A percentile compares a stretch with the other conserved stretches of the same genome.
Conservation (phyloP, 1,140 invertebrate genomes). For the Sinella curviseta region DNA sequence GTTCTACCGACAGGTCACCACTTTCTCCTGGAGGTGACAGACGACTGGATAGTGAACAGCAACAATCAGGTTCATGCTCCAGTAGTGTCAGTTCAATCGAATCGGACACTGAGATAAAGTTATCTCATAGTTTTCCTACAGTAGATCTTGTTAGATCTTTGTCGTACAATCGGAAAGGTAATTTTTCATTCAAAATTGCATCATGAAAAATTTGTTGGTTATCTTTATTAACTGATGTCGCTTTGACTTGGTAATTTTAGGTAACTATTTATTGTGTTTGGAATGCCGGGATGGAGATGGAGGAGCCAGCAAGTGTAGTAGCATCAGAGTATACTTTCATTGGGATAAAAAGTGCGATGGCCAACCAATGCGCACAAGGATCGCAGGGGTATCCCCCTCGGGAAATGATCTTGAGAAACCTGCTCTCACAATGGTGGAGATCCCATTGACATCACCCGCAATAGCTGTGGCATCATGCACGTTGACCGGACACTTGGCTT, state of each 20-base stretch:
- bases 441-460: slow-evolving; percentile 37
- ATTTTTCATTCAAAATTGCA: neutral
- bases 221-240: too few species aligned
- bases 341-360: slow-evolving; percentile 38
- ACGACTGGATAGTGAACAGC: neutral
- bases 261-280: slow-evolving; percentile 48
- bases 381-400: slow-evolving; percentile 60
- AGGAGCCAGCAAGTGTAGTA: neutral
- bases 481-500: slow-evolving; percentile 44
- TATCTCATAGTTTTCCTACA: slow-evolving; percentile 44
- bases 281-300: slow-evolving; percentile 47
- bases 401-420: slow-evolving; percentile 40
- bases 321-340: slow-evolving; percentile 45
- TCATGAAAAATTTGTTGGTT: too few species aligned
- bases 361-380: slow-evolving; percentile 67
- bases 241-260: slow-evolving; percentile 25
- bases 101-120: slow-evolving; percentile 28
- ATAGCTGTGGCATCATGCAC: slow-evolving; percentile 41
- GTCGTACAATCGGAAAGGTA: slow-evolving; percentile 43
- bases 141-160: slow-evolving; percentile 44
- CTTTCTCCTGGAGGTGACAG: neutral
- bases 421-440: slow-evolving; percentile 46
- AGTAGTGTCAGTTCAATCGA: slow-evolving; percentile 14
- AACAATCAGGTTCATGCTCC: slow-evolving; percentile 2
- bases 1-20: neutral